Percentiles rank a stretch among this genome's conserved stretches.
These are phyloP conservation scores for Pharmacophagus antenor DNA, from an alignment of 2,888 invertebrate species.

Conservation along the genomic window DNA sequence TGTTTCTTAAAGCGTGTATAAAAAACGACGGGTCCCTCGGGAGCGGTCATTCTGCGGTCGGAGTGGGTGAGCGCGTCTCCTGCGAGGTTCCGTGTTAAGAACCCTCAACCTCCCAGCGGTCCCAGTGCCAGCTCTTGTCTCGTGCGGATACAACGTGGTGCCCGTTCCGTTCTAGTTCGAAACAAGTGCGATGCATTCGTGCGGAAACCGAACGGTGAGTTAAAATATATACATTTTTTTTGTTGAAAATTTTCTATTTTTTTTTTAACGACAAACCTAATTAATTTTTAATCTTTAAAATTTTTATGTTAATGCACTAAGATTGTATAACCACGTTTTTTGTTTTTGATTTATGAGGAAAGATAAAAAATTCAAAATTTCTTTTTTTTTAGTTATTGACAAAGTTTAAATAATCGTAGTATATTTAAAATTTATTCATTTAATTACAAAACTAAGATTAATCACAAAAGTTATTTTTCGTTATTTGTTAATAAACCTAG, in stretches of 20 bases:
- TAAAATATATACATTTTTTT: not conserved
- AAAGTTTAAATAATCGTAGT: too few species aligned
- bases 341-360: too few species aligned
- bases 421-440: not conserved
- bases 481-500: not conserved
- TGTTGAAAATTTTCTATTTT: not conserved
- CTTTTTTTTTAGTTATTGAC: too few species aligned
- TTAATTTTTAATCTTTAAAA: not conserved
- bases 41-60: slow-evolving; percentile 73
- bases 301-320: not conserved
- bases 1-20: slow-evolving; percentile 77
- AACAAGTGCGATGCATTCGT: slow-evolving; percentile 57
- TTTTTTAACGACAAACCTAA: too few species aligned
- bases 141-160: slow-evolving; percentile 52
- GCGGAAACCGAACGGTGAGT: slow-evolving; percentile 55
- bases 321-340: too few species aligned
- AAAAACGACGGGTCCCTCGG: slow-evolving; percentile 72
- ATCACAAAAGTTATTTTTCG: not conserved
- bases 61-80: slow-evolving; percentile 71
- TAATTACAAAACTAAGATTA: not conserved
- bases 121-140: slow-evolving; percentile 48
- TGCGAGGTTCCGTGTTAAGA: slow-evolving; percentile 55
- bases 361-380: not conserved
- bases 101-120: slow-evolving; percentile 39
- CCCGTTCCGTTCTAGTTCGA: slow-evolving; percentile 38